Evolutionary conservation across 2,888 invertebrate genomes (phyloP).

Genomic region (Aspidapion aeneum): DNA sequence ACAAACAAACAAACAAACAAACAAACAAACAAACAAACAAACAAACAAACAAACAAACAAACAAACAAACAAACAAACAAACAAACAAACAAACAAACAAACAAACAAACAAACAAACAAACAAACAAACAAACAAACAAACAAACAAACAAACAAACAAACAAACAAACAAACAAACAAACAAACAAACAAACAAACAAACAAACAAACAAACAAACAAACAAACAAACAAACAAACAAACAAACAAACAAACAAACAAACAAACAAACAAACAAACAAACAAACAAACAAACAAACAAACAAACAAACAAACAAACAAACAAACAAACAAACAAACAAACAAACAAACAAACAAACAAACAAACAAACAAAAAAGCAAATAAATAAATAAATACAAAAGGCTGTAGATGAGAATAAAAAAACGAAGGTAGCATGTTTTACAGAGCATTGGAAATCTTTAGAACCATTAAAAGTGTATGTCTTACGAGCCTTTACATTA

Average conservation of each 20-base stretch:
- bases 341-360: slow-evolving; percentile 4
- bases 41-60: slow-evolving; percentile 1
- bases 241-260: slow-evolving; percentile 6
- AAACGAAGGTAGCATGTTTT: no score
- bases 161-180: slow-evolving; percentile 6
- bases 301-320: slow-evolving; percentile 1
- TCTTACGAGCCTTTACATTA: no score
- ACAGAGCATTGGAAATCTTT: no score
- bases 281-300: slow-evolving; percentile 4
- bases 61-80: slow-evolving; percentile 1
- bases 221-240: slow-evolving; percentile 6
- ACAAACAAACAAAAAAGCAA: slow-evolving; percentile 1
- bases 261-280: slow-evolving; percentile 6
- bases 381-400: slow-evolving; percentile 6
- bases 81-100: slow-evolving; percentile 6
- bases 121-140: slow-evolving; percentile 6
- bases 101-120: slow-evolving; percentile 6
- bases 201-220: slow-evolving; percentile 6
- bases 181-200: slow-evolving; percentile 6
- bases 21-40: slow-evolving; percentile 1
- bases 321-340: slow-evolving; percentile 4
- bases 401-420: no score
- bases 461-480: no score
- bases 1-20: slow-evolving; percentile 1
- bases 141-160: slow-evolving; percentile 6